Evolutionary conservation across 2,113 vertebrate genomes (phyloP), one percentile per base, ranked within the genome.

Genomic region (Channa maculata): DNA sequence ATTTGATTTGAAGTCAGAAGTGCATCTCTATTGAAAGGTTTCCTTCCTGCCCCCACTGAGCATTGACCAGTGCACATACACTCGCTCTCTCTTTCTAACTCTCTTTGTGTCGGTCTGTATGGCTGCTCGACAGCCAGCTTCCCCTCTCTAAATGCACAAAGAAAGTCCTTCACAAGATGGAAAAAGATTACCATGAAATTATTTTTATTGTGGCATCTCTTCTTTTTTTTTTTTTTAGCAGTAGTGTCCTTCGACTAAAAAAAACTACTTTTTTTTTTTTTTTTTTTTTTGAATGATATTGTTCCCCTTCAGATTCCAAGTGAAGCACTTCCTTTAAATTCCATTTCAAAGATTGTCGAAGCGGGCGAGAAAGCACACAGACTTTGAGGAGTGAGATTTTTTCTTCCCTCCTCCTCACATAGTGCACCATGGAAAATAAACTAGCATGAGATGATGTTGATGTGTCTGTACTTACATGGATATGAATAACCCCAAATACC

Each of bases 31-130:
- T 79, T 85, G 66, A 89, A 80, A 73, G 53, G 71, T 78, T 89
- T 89, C 72, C 86, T 91, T 91, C 88, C 91, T 90, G 82, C 79
- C 57, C 88, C 83, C 48, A 69, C 90, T 92, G 91, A 72, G 88
- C 77, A 55, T 75, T 88, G 85, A 84, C 79, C 75, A 66, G 24
- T 49, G 39, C 58, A 13, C 24, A 24, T 68, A 53, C 66, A 65
- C 48, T 8, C 41, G 45, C 58, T 36, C 55, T 5, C 39, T 71
- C 33, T 39, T 8, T 63, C 15, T 78, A 37, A 57, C 49, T 54
- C 64, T 65, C 57, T 84, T 49, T 65, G 58, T 78, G 14, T 81
- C 52, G 15, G 51, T 68, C 64, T 77, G 41, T 70, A 79, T 75
- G 43, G 65, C 67, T 79, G 75, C 69, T 62, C 73, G 83, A 89